These are phyloP conservation scores for Heliconius ismenius DNA, from an alignment of 2,888 invertebrate species.

Conservation along the genomic window DNA sequence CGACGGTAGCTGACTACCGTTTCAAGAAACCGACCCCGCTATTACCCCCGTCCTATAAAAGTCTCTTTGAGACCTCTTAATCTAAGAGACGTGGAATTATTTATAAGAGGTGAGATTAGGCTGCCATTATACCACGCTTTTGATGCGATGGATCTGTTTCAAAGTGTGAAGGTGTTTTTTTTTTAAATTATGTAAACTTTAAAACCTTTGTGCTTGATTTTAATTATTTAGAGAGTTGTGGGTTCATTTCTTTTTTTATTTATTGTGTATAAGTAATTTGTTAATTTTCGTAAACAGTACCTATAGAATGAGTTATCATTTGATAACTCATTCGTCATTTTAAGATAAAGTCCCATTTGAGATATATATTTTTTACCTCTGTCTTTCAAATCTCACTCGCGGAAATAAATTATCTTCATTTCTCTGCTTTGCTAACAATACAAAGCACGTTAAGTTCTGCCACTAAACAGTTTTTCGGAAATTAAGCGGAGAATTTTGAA, in stretches of 20 bases:
- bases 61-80: constrained; percentile 39
- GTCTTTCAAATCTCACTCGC: background rate
- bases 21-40: constrained; percentile 25
- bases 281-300: too few relatives aligned
- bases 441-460: background rate
- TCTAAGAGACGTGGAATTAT: constrained; percentile 45
- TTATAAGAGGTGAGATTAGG: constrained; percentile 41
- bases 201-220: background rate
- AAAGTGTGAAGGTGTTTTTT: constrained; percentile 10
- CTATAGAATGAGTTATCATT: too few relatives aligned
- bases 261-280: background rate
- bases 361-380: too few relatives aligned
- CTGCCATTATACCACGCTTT: constrained; percentile 24
- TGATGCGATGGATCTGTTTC: background rate
- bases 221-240: background rate
- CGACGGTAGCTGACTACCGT: constrained; percentile 14
- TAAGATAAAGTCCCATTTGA: too few relatives aligned
- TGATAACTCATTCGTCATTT: too few relatives aligned
- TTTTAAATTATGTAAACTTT: background rate
- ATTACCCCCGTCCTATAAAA: constrained; percentile 36
- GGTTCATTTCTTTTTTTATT: background rate
- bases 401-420: background rate
- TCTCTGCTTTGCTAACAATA: background rate
- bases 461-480: background rate
- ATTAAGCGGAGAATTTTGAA: too few relatives aligned